Base-by-base conservation (phyloP, 2,797 vertebrate species). In the Gastrophryne carolinensis region DNA sequence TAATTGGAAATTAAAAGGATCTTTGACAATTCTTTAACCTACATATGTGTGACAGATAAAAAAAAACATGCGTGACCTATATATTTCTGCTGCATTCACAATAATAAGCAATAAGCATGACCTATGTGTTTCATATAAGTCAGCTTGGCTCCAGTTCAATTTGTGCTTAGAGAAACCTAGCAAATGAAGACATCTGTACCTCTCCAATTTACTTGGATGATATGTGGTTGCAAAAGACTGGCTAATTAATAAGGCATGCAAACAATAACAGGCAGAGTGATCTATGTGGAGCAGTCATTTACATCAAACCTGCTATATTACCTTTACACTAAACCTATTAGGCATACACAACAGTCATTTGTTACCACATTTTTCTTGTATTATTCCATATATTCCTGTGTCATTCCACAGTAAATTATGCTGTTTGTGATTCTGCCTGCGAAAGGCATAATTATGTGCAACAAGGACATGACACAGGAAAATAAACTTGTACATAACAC, bases 61-160 rank as follows among this genome's bases (percentile, higher is more conserved):
- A 47, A 32, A 58, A 34, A 44, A 63, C 41, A 39, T 10, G 60
- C 27, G 7, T n/a, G 60, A 63, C 60, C 60, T 63, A 63, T n/a
- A 63, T 44, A 41, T 63, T 44, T 39, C 17, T 5, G 39, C 39
- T 44, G 4, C 15, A 17, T 44, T 44, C 6, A 10, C 23, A 63
- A 44, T 44, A n/a, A 44, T 44, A 7, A 63, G 3, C 24, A 37
- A 61, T 24, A 39, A 12, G 39, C 26, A 47, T 30, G 39, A 2
- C 37, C n/a, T 29, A 63, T 19, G 44, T 63, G 41, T 13, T 15
- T n/a, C 15, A 17, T 8, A 29, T 47, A 47, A 30, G 39, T 63
- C n/a, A 47, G 19, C 39, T 44, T 29, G 61, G n/a, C 41, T 5
- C 24, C 27, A 63, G 15, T 2, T 63, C 39, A 44, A 44, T n/a